Percentiles rank a stretch among this genome's conserved stretches.
Conservation (phyloP, 2,888 invertebrate species). For the Nasonovia ribisnigri region DNA sequence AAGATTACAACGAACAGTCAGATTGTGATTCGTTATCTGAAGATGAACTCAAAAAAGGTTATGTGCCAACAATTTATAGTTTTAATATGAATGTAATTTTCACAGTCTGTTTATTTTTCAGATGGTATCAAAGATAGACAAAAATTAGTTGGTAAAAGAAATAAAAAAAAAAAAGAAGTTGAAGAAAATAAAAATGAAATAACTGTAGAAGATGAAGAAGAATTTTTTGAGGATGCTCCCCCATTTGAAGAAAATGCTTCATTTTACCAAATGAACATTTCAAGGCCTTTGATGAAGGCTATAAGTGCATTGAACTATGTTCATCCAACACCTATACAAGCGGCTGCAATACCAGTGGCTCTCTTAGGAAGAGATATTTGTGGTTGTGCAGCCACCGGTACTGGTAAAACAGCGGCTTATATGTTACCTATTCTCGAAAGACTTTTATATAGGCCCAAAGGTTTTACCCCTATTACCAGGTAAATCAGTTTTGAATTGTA, state of each 20-base stretch:
- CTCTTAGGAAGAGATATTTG: slow-evolving; percentile 94
- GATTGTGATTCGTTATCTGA: slow-evolving; percentile 79
- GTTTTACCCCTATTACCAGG: slow-evolving; percentile 72
- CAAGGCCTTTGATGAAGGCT: slow-evolving; percentile 92
- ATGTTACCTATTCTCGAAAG: slow-evolving; percentile 97
- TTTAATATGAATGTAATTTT: neutral
- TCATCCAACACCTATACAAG: slow-evolving; percentile 97
- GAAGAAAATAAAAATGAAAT: slow-evolving; percentile 73
- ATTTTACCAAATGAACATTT: slow-evolving; percentile 96
- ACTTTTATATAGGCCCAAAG: slow-evolving; percentile 85
- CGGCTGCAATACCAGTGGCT: slow-evolving; percentile 94
- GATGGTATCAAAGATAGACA: slow-evolving; percentile 79
- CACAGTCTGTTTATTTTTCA: slow-evolving; percentile 62
- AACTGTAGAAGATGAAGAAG: slow-evolving; percentile 68
- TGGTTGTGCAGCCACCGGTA: slow-evolving; percentile 98
- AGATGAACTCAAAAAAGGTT: slow-evolving; percentile 79
- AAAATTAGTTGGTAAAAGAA: slow-evolving; percentile 73
- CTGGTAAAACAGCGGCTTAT: slow-evolving; percentile 98
- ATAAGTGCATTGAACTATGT: slow-evolving; percentile 89
- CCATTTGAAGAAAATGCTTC: slow-evolving; percentile 76
- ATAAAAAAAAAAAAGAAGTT: slow-evolving; percentile 71
- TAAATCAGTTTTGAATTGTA: slow-evolving; percentile 54
- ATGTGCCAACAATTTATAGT: slow-evolving; percentile 46
- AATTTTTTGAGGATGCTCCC: slow-evolving; percentile 78
- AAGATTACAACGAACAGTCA: slow-evolving; percentile 73